Percentiles rank a stretch among this genome's conserved stretches.
phyloP scores from a whole-genome alignment of 2,888 invertebrate species.

The Neoascia interrupta region DNA sequence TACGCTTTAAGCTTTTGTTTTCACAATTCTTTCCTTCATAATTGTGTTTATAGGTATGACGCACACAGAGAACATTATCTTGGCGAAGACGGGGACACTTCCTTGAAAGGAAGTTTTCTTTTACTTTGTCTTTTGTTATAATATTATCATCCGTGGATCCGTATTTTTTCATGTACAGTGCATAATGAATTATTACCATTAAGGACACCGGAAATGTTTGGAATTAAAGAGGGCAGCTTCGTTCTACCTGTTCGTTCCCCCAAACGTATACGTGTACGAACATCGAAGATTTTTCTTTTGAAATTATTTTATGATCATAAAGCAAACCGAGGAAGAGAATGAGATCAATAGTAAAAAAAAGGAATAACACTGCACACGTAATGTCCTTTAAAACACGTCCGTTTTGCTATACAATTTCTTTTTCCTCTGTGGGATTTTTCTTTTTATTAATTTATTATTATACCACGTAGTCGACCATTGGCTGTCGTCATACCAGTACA shows the following conservation, averaged over 20 bases:
- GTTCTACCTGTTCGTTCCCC: conserved; percentile 17
- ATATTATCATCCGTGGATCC: too few relatives aligned
- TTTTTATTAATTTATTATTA: conserved; percentile 26
- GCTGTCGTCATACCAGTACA: conserved; percentile 9
- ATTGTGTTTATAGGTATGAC: conserved; percentile 18
- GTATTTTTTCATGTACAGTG: conserved; percentile 18
- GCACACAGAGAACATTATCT: background rate
- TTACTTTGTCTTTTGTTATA: too few relatives aligned
- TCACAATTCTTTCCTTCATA: conserved; percentile 20
- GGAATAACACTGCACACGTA: conserved; percentile 36
- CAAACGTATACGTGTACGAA: background rate
- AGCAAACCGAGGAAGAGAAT: background rate
- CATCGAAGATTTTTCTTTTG: too few relatives aligned
- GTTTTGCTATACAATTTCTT: conserved; percentile 54
- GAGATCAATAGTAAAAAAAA: conserved; percentile 14
- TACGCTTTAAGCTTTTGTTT: conserved; percentile 21
- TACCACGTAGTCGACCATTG: conserved; percentile 3
- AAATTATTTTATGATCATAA: conserved; percentile 40
- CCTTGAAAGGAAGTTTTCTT: too few relatives aligned
- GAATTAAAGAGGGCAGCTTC: conserved; percentile 41
- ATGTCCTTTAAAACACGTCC: conserved; percentile 60
- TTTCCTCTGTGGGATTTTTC: conserved; percentile 25
- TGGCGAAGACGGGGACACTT: too few relatives aligned
- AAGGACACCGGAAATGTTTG: conserved; percentile 55
- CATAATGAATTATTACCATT: conserved; percentile 62